Evolutionary conservation across 2,797 vertebrate species (phyloP), one percentile per base, ranked within the genome.

Genomic region (Sebastes nivosus): DNA sequence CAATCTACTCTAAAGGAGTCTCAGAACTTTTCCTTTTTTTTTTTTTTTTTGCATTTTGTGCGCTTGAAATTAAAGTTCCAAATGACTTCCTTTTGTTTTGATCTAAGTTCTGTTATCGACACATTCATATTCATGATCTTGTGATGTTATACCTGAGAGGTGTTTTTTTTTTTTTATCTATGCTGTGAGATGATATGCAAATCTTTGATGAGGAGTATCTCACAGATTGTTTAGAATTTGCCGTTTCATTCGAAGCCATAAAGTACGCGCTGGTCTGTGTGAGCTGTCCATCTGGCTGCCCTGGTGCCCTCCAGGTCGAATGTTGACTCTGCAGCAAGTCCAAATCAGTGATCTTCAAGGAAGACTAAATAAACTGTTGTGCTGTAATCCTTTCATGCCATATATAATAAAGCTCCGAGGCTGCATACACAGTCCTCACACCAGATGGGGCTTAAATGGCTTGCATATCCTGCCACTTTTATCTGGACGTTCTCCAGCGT

Each of bases 381-480:
- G 80, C 72, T 72, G 60, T 86, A 81, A 81, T 88, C 81, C 84
- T 82, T 88, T 86, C 75, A 81, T 87, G 89, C 85, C 82, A 85
- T 77, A 84, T 81, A 76, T 75, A 87, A 89, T 81, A 87, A 91
- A 88, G 80, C 75, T 78, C 64, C 1, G 55, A 80, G 82, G 50
- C 83, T 81, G 79, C 89, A 52, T 64, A 74, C 86, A 80, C 72
- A 69, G 78, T 79, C 54, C 83, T 85, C 78, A 54, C 80, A 81
- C 81, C 89, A 92, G 89, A 92, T 85, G 87, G 87, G 70, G 80
- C 81, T 90, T 87, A 87, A 85, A 87, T 71, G 75, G 63, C 72
- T 89, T 61, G 32, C 89, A 90, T 82, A 88, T 86, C 84, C 83
- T 91, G 85, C 81, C 87, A 89, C 81, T 84, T 89, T 88, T 87